A percentile compares a stretch with the other conserved stretches of the same genome.
These are phyloP conservation scores for Buceros bicornis DNA, from an alignment of 2,797 vertebrate genomes.

Conservation along the genomic window DNA sequence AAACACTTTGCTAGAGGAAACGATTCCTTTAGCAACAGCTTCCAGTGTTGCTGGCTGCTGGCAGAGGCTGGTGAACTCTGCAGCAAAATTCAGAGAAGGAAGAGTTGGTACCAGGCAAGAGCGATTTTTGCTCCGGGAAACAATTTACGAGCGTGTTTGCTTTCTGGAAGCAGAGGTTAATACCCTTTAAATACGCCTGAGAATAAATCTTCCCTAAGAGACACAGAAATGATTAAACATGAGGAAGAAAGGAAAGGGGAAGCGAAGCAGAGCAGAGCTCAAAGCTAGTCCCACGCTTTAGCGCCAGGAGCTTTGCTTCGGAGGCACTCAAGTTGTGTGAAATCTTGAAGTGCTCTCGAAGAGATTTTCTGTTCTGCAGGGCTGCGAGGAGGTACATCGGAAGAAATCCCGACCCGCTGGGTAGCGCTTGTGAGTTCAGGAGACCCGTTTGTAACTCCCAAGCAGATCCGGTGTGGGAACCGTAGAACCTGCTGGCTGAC, in stretches of 20 bases:
- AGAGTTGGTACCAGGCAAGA: background rate
- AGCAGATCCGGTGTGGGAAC: background rate
- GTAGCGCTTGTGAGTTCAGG: background rate
- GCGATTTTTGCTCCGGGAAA: background rate
- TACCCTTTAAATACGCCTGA: background rate
- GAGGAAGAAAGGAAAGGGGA: background rate
- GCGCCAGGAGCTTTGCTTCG: background rate
- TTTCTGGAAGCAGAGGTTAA: constrained; percentile 13
- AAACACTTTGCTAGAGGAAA: background rate
- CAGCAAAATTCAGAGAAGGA: background rate
- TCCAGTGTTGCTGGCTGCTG: background rate
- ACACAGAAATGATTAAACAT: background rate
- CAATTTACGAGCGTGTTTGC: background rate
- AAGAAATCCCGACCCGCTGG: background rate
- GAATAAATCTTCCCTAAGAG: constrained; percentile 12
- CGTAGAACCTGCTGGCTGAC: background rate
- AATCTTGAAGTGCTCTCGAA: background rate
- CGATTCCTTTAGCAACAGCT: background rate
- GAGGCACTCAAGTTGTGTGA: background rate
- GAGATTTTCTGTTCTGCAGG: background rate
- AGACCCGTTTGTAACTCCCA: background rate
- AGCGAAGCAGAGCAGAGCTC: background rate
- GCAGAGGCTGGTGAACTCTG: background rate
- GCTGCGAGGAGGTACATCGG: background rate
- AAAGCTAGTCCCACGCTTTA: background rate